These are phyloP conservation scores for Drosophila neonasuta DNA, from an alignment of 2,888 invertebrate species.

Conservation along the genomic window DNA sequence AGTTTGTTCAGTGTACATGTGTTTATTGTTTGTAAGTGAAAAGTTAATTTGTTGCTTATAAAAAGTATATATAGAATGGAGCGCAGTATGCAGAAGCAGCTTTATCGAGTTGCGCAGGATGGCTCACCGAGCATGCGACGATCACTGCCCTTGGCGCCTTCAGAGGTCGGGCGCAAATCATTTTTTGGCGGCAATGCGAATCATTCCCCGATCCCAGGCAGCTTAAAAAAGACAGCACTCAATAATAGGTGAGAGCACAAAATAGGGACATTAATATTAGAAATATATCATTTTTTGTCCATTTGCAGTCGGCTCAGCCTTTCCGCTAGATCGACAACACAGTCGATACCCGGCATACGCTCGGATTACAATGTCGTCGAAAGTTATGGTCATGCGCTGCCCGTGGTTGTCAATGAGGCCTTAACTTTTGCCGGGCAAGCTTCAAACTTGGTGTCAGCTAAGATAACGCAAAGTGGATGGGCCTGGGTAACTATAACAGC, in stretches of 20 bases:
- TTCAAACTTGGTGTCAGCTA: conserved; percentile 83
- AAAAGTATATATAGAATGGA: conserved; percentile 32
- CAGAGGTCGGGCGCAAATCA: conserved; percentile 70
- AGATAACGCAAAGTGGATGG: conserved; percentile 83
- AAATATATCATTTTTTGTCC: not conserved
- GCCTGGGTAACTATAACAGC: conserved; percentile 82
- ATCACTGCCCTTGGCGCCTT: conserved; percentile 56
- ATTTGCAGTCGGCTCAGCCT: conserved; percentile 83
- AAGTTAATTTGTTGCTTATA: conserved; percentile 8
- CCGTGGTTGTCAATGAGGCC: conserved; percentile 94
- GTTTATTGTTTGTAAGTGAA: conserved; percentile 45
- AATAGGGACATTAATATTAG: not conserved
- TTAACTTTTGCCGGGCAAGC: conserved; percentile 88
- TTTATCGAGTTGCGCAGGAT: conserved; percentile 67
- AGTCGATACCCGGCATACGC: conserved; percentile 89
- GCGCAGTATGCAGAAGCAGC: conserved; percentile 68
- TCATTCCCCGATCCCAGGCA: conserved; percentile 33
- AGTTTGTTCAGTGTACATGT: conserved; percentile 47
- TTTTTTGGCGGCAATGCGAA: conserved; percentile 64
- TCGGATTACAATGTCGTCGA: conserved; percentile 89
- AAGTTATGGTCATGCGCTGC: conserved; percentile 90
- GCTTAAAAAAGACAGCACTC: conserved; percentile 69
- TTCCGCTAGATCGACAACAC: conserved; percentile 85
- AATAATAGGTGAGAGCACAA: conserved; percentile 56
- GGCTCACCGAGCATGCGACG: conserved; percentile 69